Conservation (phyloP, 2,113 vertebrate species). For the Melanocharis versteri region DNA sequence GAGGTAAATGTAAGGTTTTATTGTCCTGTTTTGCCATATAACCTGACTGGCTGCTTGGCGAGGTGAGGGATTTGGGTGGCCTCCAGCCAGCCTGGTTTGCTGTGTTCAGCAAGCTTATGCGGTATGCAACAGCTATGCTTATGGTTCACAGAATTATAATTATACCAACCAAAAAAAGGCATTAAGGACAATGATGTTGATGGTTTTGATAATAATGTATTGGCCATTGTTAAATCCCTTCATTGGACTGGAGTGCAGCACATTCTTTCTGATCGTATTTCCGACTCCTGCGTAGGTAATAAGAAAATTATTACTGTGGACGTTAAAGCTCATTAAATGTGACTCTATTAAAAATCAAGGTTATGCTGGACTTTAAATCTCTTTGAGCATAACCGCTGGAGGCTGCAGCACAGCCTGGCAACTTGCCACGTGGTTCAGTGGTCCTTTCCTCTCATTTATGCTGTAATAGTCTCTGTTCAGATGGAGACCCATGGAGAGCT, state of each 20-base stretch:
- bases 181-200: conserved; percentile 63
- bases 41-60: not conserved
- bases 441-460: conserved; percentile 50
- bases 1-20: not conserved
- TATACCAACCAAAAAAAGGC: conserved; percentile 36
- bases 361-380: conserved; percentile 72
- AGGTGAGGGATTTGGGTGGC: not conserved
- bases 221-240: conserved; percentile 48
- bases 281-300: conserved; percentile 60
- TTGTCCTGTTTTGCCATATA: not conserved
- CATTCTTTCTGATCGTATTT: conserved; percentile 35
- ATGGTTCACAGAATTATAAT: conserved; percentile 52
- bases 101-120: not conserved
- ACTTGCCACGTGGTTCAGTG: conserved; percentile 40
- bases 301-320: conserved; percentile 68
- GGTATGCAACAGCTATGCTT: not conserved
- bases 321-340: conserved; percentile 73
- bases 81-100: not conserved
- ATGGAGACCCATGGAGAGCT: not conserved
- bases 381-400: conserved; percentile 52
- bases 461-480: conserved; percentile 23
- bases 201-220: conserved; percentile 58
- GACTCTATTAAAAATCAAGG: conserved; percentile 74
- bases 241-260: conserved; percentile 14
- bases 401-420: conserved; percentile 58